Base-by-base conservation (phyloP, 2,797 vertebrate genomes). In the Pogonophryne albipinna region DNA sequence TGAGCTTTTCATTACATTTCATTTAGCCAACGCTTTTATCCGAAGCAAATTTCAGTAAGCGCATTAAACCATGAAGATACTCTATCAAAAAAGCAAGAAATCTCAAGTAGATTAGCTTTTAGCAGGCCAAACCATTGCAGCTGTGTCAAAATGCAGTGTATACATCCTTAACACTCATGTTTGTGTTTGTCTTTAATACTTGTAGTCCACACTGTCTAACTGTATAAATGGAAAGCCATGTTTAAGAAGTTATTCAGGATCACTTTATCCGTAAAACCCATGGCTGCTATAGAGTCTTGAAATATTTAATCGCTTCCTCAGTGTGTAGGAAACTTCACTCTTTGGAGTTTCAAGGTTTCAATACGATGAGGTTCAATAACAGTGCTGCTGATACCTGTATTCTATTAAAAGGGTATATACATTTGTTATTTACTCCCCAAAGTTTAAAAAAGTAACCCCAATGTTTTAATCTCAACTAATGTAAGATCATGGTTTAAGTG, bases 281-380 rank as follows among this genome's bases (percentile, higher is more conserved):
- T 57, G 17, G 63, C 45, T 13, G 34, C 41, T 27, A 23, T 47
- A 46, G 60, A 65, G 23, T 45, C 65, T 34, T 63, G 11, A 61
- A 60, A 66, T 14, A 66, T 66, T 80, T 5, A 55, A 59, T 38
- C 6, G 15, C 27, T 46, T 9, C 45, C 57, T 67, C 9, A 42
- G 3, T 60, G 31, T 47, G 52, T n/a, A 53, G 44, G 14, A 58
- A 63, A 62, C 12, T 47, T 20, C 4, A 41, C 41, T 52, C n/a
- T 66, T 46, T 31, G 34, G 19, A 20, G 17, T 66, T 14, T 38
- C 34, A 38, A 38, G 34, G 6, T 38, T 38, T 38, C 34, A 38
- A 38, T 38, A 6, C 8, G 8, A 9, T 38, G 16, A 10, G 13
- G 42, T 3, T 58, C 47, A 3, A n/a, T 47, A 11, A 42, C 49